These are phyloP conservation scores for Incurvaria masculella DNA, from an alignment of 2,888 invertebrate genomes.

Conservation along the genomic window DNA sequence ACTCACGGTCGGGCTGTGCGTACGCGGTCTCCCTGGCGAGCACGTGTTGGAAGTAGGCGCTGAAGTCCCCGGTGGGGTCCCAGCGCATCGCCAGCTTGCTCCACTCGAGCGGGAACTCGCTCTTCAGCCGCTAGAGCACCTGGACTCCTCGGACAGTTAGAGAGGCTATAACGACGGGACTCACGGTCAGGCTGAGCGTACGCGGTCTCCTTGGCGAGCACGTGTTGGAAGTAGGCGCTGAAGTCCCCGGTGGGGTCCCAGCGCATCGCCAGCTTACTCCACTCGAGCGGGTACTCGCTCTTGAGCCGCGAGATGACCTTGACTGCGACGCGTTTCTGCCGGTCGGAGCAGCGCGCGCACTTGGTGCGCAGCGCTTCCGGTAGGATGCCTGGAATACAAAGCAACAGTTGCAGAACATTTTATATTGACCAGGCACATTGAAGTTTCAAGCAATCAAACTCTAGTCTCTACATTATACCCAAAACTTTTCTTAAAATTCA, in stretches of 20 bases:
- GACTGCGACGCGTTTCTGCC: constrained; percentile 63
- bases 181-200: neutral
- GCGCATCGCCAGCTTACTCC: constrained; percentile 61
- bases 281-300: constrained; percentile 61
- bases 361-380: constrained; percentile 68
- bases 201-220: constrained; percentile 38
- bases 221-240: constrained; percentile 46
- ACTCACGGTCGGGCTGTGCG: no score
- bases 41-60: constrained; percentile 44
- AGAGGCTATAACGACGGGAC: no score
- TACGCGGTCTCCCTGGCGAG: constrained; percentile 40
- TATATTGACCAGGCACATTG: no score
- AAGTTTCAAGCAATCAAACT: no score
- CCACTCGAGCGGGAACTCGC: constrained; percentile 65
- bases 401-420: no score
- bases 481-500: no score
- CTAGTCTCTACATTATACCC: no score
- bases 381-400: constrained; percentile 56
- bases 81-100: constrained; percentile 61
- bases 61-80: constrained; percentile 67
- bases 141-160: no score
- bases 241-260: constrained; percentile 71
- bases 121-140: constrained; percentile 62
- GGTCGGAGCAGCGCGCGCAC: constrained; percentile 62
- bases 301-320: constrained; percentile 66